phyloP scores from a whole-genome alignment of 2,797 vertebrate genomes.

The Peromyscus attwateri region DNA sequence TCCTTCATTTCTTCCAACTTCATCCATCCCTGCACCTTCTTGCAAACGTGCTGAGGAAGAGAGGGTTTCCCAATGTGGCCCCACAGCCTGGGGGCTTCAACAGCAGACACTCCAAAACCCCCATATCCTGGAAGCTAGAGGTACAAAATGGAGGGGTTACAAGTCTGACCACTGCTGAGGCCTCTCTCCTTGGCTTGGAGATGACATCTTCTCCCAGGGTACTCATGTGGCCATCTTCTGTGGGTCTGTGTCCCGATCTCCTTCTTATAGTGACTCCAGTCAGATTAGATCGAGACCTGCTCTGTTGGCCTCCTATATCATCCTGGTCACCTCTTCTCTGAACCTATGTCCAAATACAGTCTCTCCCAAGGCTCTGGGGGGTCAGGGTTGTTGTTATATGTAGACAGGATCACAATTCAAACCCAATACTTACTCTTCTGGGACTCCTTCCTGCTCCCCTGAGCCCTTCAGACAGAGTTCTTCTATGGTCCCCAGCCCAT shows the following conservation, averaged over 20 bases:
- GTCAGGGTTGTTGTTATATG: neutral
- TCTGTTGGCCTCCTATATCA: neutral
- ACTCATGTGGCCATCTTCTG: neutral
- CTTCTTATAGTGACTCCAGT: neutral
- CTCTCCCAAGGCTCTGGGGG: neutral
- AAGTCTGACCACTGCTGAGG: neutral
- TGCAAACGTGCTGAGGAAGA: neutral
- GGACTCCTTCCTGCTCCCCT: neutral
- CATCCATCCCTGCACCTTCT: too few species aligned
- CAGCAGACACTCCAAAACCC: rapidly evolving
- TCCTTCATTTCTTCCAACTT: too few species aligned
- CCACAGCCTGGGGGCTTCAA: neutral
- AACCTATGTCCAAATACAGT: neutral
- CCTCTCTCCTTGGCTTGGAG: neutral
- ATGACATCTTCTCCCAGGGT: neutral
- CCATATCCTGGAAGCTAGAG: neutral
- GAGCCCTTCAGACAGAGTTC: neutral
- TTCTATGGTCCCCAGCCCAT: neutral
- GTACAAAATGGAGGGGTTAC: neutral
- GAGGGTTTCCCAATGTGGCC: neutral
- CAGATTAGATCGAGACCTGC: neutral
- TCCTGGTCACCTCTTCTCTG: neutral
- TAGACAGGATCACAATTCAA: too few species aligned
- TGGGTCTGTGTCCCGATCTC: neutral
- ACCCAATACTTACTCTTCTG: neutral